Base-by-base conservation (phyloP, 2,113 vertebrate genomes). In the Lycaon pictus region DNA sequence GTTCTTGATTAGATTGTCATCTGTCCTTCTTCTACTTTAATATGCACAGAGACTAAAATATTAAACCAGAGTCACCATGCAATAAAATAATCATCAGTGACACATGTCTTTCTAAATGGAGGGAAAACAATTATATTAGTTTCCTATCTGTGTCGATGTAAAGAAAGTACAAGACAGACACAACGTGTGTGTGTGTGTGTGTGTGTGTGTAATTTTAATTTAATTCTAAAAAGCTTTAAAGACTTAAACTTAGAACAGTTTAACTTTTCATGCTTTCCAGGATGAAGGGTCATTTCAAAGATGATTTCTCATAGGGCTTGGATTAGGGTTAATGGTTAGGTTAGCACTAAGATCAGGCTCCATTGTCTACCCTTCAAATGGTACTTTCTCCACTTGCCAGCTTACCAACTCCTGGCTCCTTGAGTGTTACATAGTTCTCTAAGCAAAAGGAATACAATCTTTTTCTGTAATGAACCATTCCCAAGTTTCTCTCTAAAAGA, bases 161-260 rank as follows among this genome's bases (percentile, higher is more conserved):
- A 97, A 88, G 97, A 98, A 97, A 74, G 53, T 56, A 67, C n/a
- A 97, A 98, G 94, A 97, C 5, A 90, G 74, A 80, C 60, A 98
- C 88, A 82, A 29, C 2, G 35, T 32, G 2, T 74, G 8, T 43
- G 1, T 71, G 2, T 67, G 7, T 53, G 1, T 56, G 25, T 76
- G 9, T 80, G 16, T 65, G 16, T 51, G 20, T 43, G 35, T 56
- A 82, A 48, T 43, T 83, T 88, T 80, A 12, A 86, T 51, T 86
- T 32, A 72, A 86, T 91, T 89, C 11, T 89, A 92, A 83, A 76
- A 74, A 90, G 10, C 10, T 71, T n/a, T 92, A 93, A 94, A 96
- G 74, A 95, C 81, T 48, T 89, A 95, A 94, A 96, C 56, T 93
- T 96, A 93, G n/a, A 25, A 88, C 94, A 96, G 53, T 37, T 89